A percentile compares a stretch with the other conserved stretches of the same genome.
Conservation (phyloP, 1,140 invertebrate species). For the Scaptomyza hsui region DNA sequence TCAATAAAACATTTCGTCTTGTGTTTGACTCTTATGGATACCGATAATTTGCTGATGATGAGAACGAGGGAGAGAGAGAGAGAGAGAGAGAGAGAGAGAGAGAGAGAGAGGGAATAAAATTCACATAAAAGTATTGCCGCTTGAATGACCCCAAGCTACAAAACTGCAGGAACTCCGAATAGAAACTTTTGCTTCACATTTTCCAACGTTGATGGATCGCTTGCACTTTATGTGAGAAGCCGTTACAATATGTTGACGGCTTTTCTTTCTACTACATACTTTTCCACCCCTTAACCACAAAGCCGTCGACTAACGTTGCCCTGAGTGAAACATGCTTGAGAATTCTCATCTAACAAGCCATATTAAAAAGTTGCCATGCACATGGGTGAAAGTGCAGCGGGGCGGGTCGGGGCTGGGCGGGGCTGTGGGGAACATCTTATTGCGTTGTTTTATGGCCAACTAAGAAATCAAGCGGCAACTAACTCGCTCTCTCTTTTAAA, state of each 20-base stretch:
- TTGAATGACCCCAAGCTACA: conserved; percentile 23
- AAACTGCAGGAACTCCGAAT: conserved; percentile 19
- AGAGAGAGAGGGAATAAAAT: not conserved
- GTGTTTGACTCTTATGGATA: not conserved
- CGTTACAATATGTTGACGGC: conserved; percentile 70
- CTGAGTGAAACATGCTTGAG: conserved; percentile 41
- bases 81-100: not conserved
- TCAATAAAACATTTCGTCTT: too few relatives aligned
- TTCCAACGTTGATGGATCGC: conserved; percentile 71
- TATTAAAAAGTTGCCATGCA: conserved; percentile 72
- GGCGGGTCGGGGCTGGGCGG: too few relatives aligned
- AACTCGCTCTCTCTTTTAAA: not conserved
- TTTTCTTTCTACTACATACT: conserved; percentile 13
- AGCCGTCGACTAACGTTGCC: not conserved
- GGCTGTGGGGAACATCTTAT: conserved; percentile 61
- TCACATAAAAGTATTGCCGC: conserved; percentile 17
- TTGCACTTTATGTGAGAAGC: conserved; percentile 65
- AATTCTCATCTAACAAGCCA: conserved; percentile 70
- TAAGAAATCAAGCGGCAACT: conserved; percentile 50
- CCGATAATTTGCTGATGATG: not conserved
- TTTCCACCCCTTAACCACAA: not conserved
- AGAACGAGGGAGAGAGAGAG: not conserved
- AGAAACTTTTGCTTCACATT: conserved; percentile 33
- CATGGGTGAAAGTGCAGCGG: too few relatives aligned
- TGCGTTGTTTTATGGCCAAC: conserved; percentile 80